phyloP scores from a whole-genome alignment of 1,140 invertebrate genomes.

The Drosophila tropicalis region DNA sequence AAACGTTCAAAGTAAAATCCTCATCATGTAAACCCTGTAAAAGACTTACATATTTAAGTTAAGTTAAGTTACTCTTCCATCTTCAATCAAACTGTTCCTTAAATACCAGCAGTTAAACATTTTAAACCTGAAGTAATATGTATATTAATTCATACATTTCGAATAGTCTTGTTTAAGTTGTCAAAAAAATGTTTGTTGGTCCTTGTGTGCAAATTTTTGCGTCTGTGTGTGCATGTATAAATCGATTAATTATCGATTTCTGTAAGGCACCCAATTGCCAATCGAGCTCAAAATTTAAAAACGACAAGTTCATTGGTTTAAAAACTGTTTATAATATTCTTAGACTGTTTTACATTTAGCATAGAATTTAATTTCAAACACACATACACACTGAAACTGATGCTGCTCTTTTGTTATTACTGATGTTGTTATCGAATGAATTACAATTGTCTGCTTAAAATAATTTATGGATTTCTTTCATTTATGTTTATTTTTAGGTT shows the following conservation, averaged over 20 bases:
- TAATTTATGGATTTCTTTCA: conserved; percentile 59
- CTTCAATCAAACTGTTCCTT: too few relatives aligned
- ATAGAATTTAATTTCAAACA: conserved; percentile 72
- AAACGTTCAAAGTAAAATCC: too few relatives aligned
- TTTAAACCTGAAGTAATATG: too few relatives aligned
- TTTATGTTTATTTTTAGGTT: conserved; percentile 31
- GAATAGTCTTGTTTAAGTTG: too few relatives aligned
- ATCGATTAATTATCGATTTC: neutral
- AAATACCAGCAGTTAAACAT: too few relatives aligned
- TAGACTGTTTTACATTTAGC: conserved; percentile 76
- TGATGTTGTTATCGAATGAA: conserved; percentile 61
- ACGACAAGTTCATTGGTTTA: conserved; percentile 51
- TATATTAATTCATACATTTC: too few relatives aligned
- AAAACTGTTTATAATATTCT: conserved; percentile 72
- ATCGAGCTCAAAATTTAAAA: conserved; percentile 16
- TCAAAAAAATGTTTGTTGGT: neutral
- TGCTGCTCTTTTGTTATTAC: conserved; percentile 39
- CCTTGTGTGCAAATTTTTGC: too few relatives aligned
- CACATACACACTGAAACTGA: conserved; percentile 77
- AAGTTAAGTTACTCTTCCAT: too few relatives aligned
- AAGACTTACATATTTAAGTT: too few relatives aligned
- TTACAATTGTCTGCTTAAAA: conserved; percentile 75
- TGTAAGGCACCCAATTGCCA: neutral
- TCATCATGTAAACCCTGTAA: too few relatives aligned
- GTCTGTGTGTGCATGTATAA: neutral